Conservation (phyloP, 37 sponge, comb jelly and placozoan genomes). For the Haliclona indistincta region DNA sequence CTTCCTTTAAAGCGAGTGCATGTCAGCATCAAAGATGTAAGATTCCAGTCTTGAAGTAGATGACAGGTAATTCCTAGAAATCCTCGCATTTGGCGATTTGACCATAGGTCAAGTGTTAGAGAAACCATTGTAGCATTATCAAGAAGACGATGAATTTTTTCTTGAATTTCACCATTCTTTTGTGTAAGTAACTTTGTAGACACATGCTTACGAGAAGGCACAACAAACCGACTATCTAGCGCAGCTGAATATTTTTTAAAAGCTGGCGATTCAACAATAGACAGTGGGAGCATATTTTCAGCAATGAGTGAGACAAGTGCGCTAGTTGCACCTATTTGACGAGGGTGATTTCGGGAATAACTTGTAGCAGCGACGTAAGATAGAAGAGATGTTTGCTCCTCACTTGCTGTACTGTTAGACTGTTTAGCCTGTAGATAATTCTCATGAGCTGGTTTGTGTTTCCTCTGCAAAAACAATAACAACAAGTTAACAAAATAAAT, state of each 20-base stretch:
- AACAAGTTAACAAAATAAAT: too few relatives aligned
- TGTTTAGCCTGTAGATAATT: conserved; percentile 8
- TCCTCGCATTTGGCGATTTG: conserved; percentile 8
- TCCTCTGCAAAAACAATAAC: too few relatives aligned
- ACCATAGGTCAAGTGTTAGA: conserved; percentile 10
- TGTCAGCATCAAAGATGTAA: not conserved
- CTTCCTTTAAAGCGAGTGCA: not conserved
- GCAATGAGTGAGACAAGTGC: conserved; percentile 7
- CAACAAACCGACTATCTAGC: conserved; percentile 4
- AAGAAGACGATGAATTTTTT: not conserved
- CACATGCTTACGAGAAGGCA: conserved; percentile 6
- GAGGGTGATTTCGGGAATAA: not conserved
- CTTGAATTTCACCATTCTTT: not conserved
- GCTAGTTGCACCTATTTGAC: conserved; percentile 1
- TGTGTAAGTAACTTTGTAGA: not conserved
- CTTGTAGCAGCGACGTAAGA: conserved; percentile 1
- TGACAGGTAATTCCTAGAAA: conserved; percentile 8
- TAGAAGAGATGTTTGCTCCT: conserved; percentile 4
- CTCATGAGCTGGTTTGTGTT: conserved; percentile 6
- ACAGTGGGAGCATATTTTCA: conserved; percentile 15
- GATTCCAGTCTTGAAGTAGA: not conserved
- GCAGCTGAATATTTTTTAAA: not conserved
- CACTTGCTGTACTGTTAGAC: not conserved
- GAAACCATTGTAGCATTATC: not conserved
- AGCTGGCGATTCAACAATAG: conserved; percentile 3